These are phyloP conservation scores for Dromas ardeola DNA, from an alignment of 2,113 vertebrate genomes.

Conservation along the genomic window DNA sequence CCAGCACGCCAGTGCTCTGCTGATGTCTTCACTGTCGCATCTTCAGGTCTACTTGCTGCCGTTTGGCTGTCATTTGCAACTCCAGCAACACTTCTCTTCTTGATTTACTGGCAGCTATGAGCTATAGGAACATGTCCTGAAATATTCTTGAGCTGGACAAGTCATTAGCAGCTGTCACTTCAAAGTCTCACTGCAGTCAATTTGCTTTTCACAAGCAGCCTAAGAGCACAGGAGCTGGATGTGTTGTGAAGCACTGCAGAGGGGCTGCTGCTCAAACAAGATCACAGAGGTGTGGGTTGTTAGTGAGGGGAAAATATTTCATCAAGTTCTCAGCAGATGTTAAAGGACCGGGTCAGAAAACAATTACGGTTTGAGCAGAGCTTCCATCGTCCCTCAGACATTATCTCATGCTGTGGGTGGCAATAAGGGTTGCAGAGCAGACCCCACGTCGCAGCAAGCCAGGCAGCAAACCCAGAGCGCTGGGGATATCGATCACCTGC, in stretches of 20 bases:
- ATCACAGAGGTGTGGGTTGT: not conserved
- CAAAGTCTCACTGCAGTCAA: not conserved
- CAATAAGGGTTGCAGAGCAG: not conserved
- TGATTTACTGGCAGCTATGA: not conserved
- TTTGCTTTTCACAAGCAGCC: not conserved
- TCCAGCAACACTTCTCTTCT: not conserved
- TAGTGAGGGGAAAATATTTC: not conserved
- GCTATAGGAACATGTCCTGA: not conserved
- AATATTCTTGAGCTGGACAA: not conserved
- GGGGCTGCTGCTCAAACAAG: not conserved
- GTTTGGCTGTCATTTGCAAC: not conserved
- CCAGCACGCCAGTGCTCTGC: not conserved
- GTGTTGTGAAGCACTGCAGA: not conserved
- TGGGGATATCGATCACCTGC: accelerated
- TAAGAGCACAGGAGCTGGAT: not conserved
- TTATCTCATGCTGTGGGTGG: not conserved
- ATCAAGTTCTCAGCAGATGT: not conserved
- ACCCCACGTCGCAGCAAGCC: not conserved
- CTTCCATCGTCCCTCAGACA: not conserved
- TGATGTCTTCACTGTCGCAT: not conserved
- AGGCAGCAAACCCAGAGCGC: not conserved
- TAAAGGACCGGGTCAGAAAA: not conserved
- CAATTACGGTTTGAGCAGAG: not conserved
- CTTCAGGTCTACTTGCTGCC: not conserved
- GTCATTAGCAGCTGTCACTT: slow-evolving; percentile 30